These are phyloP conservation scores for Ctenomys sociabilis DNA, from an alignment of 2,113 vertebrate genomes.

Conservation along the genomic window DNA sequence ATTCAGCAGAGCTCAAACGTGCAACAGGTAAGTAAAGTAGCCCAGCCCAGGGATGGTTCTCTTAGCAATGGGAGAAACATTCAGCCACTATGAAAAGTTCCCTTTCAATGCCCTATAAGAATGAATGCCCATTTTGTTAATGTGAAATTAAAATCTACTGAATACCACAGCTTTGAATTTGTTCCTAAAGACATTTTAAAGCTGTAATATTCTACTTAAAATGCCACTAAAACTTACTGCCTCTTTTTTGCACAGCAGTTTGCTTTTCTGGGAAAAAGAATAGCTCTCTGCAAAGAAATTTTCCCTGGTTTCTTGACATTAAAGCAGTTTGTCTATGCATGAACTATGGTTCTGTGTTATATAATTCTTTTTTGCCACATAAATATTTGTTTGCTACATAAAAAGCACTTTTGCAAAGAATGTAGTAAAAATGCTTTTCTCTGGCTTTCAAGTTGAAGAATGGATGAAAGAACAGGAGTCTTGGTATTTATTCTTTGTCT, in stretches of 20 bases:
- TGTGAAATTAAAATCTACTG: constrained; percentile 66
- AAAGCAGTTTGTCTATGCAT: background rate
- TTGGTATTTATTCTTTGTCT: background rate
- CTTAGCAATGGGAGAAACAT: background rate
- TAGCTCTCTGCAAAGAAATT: background rate
- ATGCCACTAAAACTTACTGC: constrained; percentile 48
- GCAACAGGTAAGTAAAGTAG: background rate
- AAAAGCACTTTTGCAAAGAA: background rate
- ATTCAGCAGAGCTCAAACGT: constrained; percentile 15
- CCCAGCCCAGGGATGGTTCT: background rate
- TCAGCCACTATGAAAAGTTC: background rate
- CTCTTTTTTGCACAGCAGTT: constrained; percentile 48
- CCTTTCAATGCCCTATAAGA: constrained; percentile 10
- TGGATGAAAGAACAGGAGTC: background rate
- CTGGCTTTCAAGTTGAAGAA: background rate
- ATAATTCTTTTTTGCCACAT: constrained; percentile 5
- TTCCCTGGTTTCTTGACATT: background rate
- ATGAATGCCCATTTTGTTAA: constrained; percentile 38
- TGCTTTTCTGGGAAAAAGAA: constrained; percentile 53
- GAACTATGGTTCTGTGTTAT: constrained; percentile 4
- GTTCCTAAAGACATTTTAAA: constrained; percentile 55
- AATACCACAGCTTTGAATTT: constrained; percentile 46
- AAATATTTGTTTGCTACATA: constrained; percentile 10
- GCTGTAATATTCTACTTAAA: constrained; percentile 47
- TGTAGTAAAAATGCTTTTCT: background rate